Evolutionary conservation across 2,888 invertebrate genomes (phyloP), one percentile per base, ranked within the genome.

Genomic region (Idaea straminata): DNA sequence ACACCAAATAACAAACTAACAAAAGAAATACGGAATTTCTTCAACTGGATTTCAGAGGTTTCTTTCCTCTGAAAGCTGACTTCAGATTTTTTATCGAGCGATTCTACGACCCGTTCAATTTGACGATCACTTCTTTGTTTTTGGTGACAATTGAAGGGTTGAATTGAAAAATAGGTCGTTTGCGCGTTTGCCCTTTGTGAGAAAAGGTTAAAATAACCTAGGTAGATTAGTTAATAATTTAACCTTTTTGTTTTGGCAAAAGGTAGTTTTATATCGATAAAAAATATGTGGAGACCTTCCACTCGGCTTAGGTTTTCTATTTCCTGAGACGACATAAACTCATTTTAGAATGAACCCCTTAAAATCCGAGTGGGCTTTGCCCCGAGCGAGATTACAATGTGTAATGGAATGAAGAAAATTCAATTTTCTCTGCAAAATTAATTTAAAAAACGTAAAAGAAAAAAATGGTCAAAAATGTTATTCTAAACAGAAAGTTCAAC

Each of bases 1-100:
- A 47, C 47, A 13, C 47, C 47, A 47, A 47, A 47, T 47, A 47
- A 47, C 47, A 47, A 47, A 47, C 47, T 47, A 47, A 47, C 47
- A 47, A 47, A 47, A 47, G 47, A 47, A 47, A 47, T 47, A 47
- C 47, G 47, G 47, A 47, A 47, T 47, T 47, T 47, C 47, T 47
- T 47, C 3, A 47, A 10, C 47, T 47, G 10, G 10, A 47, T 47
- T 47, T 47, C 10, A 10, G 13, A 4, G 47, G 13, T 7, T 47
- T 13, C 13, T 25, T 25, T 25, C 25, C 25, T 1, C 36, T 10
- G 6, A 47, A 47, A 4, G 47, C 47, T 47, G 47, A 47, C 47
- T 47, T 47, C 13, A 47, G 13, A 47, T 47, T 47, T 7, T 7
- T 7, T 47, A 47, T 47, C 47, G 47, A 2, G 0, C 7, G 47